These are phyloP conservation scores for Crocallis elinguaria DNA, from an alignment of 2,888 invertebrate species.

Conservation along the genomic window DNA sequence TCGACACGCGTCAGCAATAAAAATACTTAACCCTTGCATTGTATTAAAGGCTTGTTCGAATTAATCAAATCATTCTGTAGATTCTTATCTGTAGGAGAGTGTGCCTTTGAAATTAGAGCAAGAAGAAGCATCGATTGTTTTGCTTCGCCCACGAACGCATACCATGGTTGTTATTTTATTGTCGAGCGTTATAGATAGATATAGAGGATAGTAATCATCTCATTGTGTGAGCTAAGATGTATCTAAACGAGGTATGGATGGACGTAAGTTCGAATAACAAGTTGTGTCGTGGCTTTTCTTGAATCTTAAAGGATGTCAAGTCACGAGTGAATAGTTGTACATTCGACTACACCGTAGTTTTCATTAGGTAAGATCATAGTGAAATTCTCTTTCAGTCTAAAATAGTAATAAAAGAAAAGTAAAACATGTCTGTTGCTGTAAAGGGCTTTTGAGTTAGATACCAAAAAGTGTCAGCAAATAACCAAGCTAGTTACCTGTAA, in stretches of 20 bases:
- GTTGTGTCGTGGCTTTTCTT: background rate
- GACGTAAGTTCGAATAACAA: conserved; percentile 45
- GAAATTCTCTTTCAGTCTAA: too few species aligned
- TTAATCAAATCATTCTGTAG: conserved; percentile 81
- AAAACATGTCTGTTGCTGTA: too few species aligned
- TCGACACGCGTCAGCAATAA: conserved; percentile 82
- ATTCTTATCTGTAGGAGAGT: conserved; percentile 64
- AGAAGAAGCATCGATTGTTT: conserved; percentile 79
- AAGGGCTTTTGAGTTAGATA: too few species aligned
- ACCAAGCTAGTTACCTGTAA: too few species aligned
- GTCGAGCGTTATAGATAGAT: conserved; percentile 69
- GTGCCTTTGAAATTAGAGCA: conserved; percentile 82
- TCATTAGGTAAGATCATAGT: too few species aligned
- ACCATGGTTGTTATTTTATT: conserved; percentile 73
- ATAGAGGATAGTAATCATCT: conserved; percentile 84
- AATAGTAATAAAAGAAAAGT: too few species aligned
- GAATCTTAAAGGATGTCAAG: too few species aligned
- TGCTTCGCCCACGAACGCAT: conserved; percentile 79
- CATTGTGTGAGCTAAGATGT: conserved; percentile 80
- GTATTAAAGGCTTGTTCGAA: conserved; percentile 75
- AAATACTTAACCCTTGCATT: conserved; percentile 76
- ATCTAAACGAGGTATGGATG: conserved; percentile 54
- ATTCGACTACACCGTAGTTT: too few species aligned
- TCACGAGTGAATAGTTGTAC: too few species aligned
- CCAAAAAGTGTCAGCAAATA: too few species aligned